A percentile compares a stretch with the other conserved stretches of the same genome.
Conservation (phyloP, 2,888 invertebrate species). For the Eurytoma adleriae region DNA sequence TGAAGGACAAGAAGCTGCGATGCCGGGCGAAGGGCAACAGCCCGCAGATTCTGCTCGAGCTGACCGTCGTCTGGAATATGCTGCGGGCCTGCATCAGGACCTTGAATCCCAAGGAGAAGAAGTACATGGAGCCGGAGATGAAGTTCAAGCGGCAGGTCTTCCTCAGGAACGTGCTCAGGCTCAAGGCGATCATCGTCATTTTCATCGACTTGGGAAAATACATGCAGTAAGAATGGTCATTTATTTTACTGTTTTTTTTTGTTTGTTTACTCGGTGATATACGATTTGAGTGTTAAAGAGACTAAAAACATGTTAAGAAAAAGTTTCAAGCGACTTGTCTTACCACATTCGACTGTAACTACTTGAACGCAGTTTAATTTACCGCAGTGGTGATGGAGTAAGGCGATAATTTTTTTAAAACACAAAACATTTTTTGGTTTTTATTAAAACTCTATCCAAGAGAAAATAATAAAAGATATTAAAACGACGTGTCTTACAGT, state of each 20-base stretch:
- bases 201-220: slow-evolving; percentile 94
- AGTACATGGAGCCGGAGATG: slow-evolving; percentile 95
- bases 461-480: too few relatives aligned
- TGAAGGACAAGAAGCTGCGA: slow-evolving; percentile 96
- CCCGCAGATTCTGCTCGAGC: slow-evolving; percentile 93
- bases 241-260: not conserved
- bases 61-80: slow-evolving; percentile 95
- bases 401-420: too few relatives aligned
- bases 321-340: too few relatives aligned
- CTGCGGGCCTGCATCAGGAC: slow-evolving; percentile 94
- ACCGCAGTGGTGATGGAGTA: too few relatives aligned
- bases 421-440: too few relatives aligned
- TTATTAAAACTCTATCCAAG: too few relatives aligned
- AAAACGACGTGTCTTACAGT: too few relatives aligned
- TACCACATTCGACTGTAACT: too few relatives aligned
- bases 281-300: too few relatives aligned
- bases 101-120: slow-evolving; percentile 95
- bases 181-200: slow-evolving; percentile 92
- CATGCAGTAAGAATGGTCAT: slow-evolving; percentile 84
- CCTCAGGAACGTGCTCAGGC: slow-evolving; percentile 93
- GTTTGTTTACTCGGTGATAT: too few relatives aligned
- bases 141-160: slow-evolving; percentile 97
- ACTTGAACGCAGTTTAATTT: too few relatives aligned
- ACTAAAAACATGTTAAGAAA: too few relatives aligned
- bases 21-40: slow-evolving; percentile 93